Conservation (phyloP, 2,888 invertebrate species). For the Drosophila meridiana region DNA sequence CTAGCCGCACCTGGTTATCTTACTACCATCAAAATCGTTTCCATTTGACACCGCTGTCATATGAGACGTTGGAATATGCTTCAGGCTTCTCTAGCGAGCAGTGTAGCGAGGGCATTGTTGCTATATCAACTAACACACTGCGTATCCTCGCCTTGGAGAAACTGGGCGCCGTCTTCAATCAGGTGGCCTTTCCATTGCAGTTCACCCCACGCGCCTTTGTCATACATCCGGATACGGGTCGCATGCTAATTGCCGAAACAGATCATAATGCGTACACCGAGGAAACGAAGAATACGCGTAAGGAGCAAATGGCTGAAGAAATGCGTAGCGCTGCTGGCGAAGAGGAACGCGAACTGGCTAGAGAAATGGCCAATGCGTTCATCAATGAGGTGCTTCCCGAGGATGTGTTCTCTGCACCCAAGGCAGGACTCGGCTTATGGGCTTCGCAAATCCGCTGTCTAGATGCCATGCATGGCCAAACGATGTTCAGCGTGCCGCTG, state of each 20-base stretch:
- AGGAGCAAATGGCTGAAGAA: slow-evolving; percentile 98
- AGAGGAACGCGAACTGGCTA: slow-evolving; percentile 97
- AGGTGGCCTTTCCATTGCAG: slow-evolving; percentile 95
- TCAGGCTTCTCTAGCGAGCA: slow-evolving; percentile 98
- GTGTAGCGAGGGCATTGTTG: slow-evolving; percentile 99
- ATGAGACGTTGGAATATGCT: slow-evolving; percentile 98
- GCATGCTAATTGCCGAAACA: slow-evolving; percentile 96
- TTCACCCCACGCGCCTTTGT: slow-evolving; percentile 98
- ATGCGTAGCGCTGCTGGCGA: slow-evolving; percentile 98
- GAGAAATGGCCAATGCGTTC: slow-evolving; percentile 99
- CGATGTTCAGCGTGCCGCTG: slow-evolving; percentile 91
- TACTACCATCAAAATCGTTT: slow-evolving; percentile 99
- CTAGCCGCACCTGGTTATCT: slow-evolving; percentile 98
- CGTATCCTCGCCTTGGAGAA: slow-evolving; percentile 99
- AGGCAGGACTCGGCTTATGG: slow-evolving; percentile 98
- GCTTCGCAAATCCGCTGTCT: slow-evolving; percentile 95
- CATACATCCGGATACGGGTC: slow-evolving; percentile 95
- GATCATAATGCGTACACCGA: slow-evolving; percentile 99
- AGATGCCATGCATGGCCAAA: slow-evolving; percentile 93
- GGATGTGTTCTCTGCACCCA: slow-evolving; percentile 96
- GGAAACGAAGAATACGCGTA: slow-evolving; percentile 95
- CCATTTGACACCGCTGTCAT: slow-evolving; percentile 97
- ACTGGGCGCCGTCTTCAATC: slow-evolving; percentile 99
- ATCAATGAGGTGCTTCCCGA: slow-evolving; percentile 97
- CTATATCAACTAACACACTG: slow-evolving; percentile 98